Evolutionary conservation across 2,113 vertebrate species (phyloP).

Genomic region (Oncorhynchus kisutch): DNA sequence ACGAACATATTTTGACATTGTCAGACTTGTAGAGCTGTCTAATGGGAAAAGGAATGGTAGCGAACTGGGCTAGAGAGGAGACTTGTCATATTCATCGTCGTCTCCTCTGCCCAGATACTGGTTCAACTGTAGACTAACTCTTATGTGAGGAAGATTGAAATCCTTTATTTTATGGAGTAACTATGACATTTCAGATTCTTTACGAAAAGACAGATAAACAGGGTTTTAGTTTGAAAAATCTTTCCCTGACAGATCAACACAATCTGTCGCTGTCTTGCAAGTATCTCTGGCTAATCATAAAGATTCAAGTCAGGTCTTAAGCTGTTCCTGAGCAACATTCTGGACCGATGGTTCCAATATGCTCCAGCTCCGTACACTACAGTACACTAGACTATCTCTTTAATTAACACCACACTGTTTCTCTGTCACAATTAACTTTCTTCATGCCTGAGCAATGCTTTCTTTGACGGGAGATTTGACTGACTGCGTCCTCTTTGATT

Average conservation of each 20-base stretch:
- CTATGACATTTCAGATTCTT: background rate
- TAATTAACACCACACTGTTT: conserved; percentile 35
- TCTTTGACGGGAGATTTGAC: conserved; percentile 25
- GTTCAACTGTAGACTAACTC: background rate
- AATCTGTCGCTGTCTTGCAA: background rate
- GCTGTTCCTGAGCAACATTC: background rate
- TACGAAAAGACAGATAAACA: conserved; percentile 1
- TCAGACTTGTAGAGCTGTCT: no score
- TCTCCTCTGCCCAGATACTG: no score
- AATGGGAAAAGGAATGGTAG: no score
- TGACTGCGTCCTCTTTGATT: conserved; percentile 15
- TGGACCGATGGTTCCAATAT: conserved; percentile 11
- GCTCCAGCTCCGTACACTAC: conserved; percentile 7
- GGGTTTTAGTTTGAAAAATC: background rate
- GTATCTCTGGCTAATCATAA: background rate
- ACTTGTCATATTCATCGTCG: no score
- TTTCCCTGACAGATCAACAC: background rate
- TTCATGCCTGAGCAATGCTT: conserved; percentile 34
- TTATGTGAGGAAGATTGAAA: background rate
- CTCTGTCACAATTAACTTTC: conserved; percentile 14
- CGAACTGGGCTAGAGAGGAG: no score
- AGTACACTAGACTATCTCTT: conserved; percentile 22
- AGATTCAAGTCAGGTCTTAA: background rate
- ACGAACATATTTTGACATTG: no score
- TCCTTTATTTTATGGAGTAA: background rate